phyloP scores from a whole-genome alignment of 1,140 invertebrate genomes.

The Pissodes strobi region DNA sequence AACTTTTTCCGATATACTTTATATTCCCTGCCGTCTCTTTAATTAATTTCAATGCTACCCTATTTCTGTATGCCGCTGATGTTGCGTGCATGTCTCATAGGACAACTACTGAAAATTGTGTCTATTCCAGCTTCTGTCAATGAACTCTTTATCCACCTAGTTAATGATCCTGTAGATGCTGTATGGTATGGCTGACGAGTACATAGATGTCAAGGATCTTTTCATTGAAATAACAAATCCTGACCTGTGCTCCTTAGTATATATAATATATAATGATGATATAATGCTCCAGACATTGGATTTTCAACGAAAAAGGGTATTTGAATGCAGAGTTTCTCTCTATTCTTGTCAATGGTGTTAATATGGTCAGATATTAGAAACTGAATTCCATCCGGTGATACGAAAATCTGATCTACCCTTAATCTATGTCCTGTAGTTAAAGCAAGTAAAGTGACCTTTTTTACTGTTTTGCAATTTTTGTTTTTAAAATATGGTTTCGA shows the following conservation, averaged over 20 bases:
- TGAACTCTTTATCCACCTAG: constrained; percentile 32
- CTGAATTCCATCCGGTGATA: neutral
- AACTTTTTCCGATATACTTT: too few species aligned
- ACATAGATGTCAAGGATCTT: too few species aligned
- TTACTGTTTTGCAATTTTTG: neutral
- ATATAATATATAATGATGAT: too few species aligned
- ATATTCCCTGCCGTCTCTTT: constrained; percentile 35
- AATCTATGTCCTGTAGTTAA: neutral
- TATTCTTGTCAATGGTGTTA: neutral
- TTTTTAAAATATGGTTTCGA: neutral
- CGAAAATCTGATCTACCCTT: neutral
- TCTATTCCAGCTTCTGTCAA: constrained; percentile 28
- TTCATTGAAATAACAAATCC: constrained; percentile 26
- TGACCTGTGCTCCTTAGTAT: neutral
- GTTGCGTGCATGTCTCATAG: constrained; percentile 36
- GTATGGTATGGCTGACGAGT: too few species aligned
- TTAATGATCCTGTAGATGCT: too few species aligned
- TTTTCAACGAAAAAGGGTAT: neutral
- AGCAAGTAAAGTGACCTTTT: neutral
- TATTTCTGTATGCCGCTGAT: constrained; percentile 33
- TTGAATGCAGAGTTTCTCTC: neutral
- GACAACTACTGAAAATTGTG: constrained; percentile 32
- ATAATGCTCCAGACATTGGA: too few species aligned
- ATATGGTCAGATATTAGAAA: too few species aligned
- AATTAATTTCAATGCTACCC: constrained; percentile 34